Base-by-base conservation (phyloP, 2,797 vertebrate species). In the Cyclopterus lumpus region DNA sequence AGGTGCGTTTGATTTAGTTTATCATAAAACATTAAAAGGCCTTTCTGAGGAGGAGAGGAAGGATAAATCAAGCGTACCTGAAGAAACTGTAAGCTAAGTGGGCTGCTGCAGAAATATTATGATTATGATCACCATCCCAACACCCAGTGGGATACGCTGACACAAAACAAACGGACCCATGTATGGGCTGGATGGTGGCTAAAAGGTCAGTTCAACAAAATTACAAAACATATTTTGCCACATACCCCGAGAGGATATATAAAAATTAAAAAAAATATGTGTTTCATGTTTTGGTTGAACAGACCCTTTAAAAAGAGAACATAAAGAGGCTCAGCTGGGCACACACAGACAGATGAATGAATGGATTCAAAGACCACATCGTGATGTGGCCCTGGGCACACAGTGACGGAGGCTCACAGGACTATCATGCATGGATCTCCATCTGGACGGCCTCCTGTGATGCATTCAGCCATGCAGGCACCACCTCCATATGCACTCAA, bases 391-490 rank as follows among this genome's bases (percentile, higher is more conserved):
- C 79, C 62, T 59, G 77, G 62, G 46, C 83, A 82, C 85, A 81
- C 82, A 79, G 66, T 18, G 38, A 34, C 24, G 53, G 70, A 44
- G 64, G 63, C 75, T 70, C 53, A 32, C 80, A 79, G 74, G 82
- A 64, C 67, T 9, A 16, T 84, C 92, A 92, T 93, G 93, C 92
- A 89, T 46, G 62, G 54, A 49, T 62, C 71, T 71, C 10, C 34
- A 68, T 58, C 81, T 71, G 55, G 38, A 65, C 10, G 3, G 70
- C 80, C 75, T 55, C 68, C 44, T 9, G 48, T 79, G 80, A 89
- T 85, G 87, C 83, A 74, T 63, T 81, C 70, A 87, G 90, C 90
- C 90, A 92, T 93, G 92, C 91, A 91, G 85, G 82, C 36, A n/a
- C 75, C 87, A 65, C 73, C 89, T 91, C 88, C 0, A 57, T 84